Conservation (phyloP, 2,113 vertebrate genomes). For the Vulpes ferrilata region DNA sequence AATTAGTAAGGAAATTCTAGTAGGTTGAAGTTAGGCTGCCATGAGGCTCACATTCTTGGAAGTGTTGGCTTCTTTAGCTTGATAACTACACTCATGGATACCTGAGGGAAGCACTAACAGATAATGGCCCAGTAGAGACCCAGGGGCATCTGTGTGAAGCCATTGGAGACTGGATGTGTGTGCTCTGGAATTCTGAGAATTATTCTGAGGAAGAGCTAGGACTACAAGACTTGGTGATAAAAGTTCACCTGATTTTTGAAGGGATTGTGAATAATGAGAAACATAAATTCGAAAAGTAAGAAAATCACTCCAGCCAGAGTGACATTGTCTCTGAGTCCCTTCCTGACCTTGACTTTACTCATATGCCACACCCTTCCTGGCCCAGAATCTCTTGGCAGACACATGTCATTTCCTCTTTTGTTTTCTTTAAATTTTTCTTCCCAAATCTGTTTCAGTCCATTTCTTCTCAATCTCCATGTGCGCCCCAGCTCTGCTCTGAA, state of each 20-base stretch:
- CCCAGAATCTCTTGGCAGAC: background rate
- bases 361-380: background rate
- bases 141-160: background rate
- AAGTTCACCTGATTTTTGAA: background rate
- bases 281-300: constrained; percentile 16
- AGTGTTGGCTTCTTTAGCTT: background rate
- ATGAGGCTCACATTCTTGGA: background rate
- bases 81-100: background rate
- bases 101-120: background rate
- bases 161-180: background rate
- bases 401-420: background rate
- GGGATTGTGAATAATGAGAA: background rate
- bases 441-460: background rate
- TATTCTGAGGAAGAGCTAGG: background rate
- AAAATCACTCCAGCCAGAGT: background rate
- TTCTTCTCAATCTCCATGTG: background rate
- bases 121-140: background rate
- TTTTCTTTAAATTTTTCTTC: background rate
- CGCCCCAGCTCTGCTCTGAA: background rate
- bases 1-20: background rate
- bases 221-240: background rate
- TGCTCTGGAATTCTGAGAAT: background rate
- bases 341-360: background rate
- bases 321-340: background rate
- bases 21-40: background rate